These are phyloP conservation scores for Brienomyrus brachyistius DNA, from an alignment of 2,113 vertebrate species.

Conservation along the genomic window DNA sequence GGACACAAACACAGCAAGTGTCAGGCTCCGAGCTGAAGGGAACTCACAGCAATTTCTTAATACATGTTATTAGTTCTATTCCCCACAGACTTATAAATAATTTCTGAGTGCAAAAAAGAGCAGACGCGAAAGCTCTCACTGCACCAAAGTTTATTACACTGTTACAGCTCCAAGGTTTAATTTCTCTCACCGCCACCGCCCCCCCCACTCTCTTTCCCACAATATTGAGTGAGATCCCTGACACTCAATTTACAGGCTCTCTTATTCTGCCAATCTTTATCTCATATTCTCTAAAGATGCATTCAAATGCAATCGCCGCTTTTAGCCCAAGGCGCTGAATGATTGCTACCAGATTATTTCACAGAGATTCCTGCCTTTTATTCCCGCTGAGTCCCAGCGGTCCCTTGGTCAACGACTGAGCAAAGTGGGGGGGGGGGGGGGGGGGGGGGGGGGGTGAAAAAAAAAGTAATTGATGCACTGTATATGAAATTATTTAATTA, in stretches of 20 bases:
- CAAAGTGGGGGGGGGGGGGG: conserved; percentile 29
- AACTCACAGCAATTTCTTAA: conserved; percentile 38
- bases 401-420: conserved; percentile 54
- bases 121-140: conserved; percentile 35
- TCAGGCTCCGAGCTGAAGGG: conserved; percentile 29
- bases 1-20: conserved; percentile 17
- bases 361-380: conserved; percentile 35
- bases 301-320: conserved; percentile 37
- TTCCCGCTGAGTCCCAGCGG: conserved; percentile 36
- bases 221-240: conserved; percentile 29
- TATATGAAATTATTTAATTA: conserved; percentile 35
- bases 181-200: conserved; percentile 29
- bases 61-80: conserved; percentile 44
- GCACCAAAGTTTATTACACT: conserved; percentile 44
- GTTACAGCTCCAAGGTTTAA: conserved; percentile 47
- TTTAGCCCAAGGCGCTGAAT: conserved; percentile 38
- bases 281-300: conserved; percentile 40
- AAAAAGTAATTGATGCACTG: conserved; percentile 30
- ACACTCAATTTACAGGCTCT: conserved; percentile 44
- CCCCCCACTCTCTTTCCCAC: background rate
- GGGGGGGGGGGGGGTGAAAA: background rate
- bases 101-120: conserved; percentile 46
- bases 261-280: conserved; percentile 44
- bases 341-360: conserved; percentile 38
- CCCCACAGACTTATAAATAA: conserved; percentile 47